Evolutionary conservation across 2,888 invertebrate species (phyloP).

Genomic region (Neocrepidodera transversa): DNA sequence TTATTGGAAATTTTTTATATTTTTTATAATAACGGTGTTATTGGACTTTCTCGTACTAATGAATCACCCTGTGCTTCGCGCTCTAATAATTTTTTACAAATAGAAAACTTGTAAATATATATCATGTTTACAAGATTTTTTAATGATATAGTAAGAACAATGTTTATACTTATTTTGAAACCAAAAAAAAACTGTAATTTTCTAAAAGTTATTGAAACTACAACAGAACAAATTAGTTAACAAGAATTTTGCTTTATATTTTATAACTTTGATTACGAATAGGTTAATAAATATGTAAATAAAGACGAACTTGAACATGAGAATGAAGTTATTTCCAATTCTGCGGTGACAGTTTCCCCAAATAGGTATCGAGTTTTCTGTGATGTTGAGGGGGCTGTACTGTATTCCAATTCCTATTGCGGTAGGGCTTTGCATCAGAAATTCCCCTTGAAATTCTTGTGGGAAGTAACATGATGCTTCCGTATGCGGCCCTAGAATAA

Average conservation of each 20-base stretch:
- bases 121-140: too few relatives aligned
- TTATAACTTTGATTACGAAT: too few relatives aligned
- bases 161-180: too few relatives aligned
- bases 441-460: constrained; percentile 70
- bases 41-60: background rate
- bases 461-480: constrained; percentile 68
- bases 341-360: constrained; percentile 71
- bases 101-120: too few relatives aligned
- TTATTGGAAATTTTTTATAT: too few relatives aligned
- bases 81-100: too few relatives aligned
- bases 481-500: constrained; percentile 39
- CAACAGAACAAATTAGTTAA: too few relatives aligned
- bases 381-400: constrained; percentile 68
- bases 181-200: too few relatives aligned
- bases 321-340: constrained; percentile 67
- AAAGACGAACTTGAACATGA: constrained; percentile 65
- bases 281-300: too few relatives aligned
- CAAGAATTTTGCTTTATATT: too few relatives aligned
- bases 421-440: constrained; percentile 65
- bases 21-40: background rate
- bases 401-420: constrained; percentile 62
- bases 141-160: too few relatives aligned
- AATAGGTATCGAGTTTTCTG: constrained; percentile 69
- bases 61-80: background rate
- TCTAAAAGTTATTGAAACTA: too few relatives aligned